These are phyloP conservation scores for Diaphora mendica DNA, from an alignment of 2,888 invertebrate genomes.

Conservation along the genomic window DNA sequence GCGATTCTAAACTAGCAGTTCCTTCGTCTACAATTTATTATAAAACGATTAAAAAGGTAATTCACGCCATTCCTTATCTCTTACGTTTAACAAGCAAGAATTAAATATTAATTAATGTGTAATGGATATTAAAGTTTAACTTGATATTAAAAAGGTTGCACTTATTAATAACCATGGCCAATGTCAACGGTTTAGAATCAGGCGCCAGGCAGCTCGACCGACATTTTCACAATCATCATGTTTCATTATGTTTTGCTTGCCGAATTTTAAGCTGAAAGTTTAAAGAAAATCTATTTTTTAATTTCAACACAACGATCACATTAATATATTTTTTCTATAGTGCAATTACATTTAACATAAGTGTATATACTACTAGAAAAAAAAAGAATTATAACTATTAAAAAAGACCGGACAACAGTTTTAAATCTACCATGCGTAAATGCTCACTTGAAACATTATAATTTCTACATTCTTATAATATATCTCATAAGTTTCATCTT, in stretches of 20 bases:
- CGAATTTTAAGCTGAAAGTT: conserved; percentile 14
- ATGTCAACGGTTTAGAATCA: conserved; percentile 13
- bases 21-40: conserved; percentile 34
- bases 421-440: conserved; percentile 27
- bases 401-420: conserved; percentile 10
- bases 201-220: conserved; percentile 12
- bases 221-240: conserved; percentile 12
- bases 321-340: conserved; percentile 7
- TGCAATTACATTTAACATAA: not conserved
- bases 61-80: conserved; percentile 31
- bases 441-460: conserved; percentile 38
- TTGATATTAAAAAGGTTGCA: conserved; percentile 20
- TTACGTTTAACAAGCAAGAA: conserved; percentile 38
- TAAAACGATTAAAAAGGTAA: conserved; percentile 32
- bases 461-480: conserved; percentile 60
- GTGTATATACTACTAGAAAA: conserved; percentile 2
- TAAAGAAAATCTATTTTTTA: conserved; percentile 14
- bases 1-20: conserved; percentile 39
- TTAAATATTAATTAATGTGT: conserved; percentile 26
- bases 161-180: conserved; percentile 15
- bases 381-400: conserved; percentile 5
- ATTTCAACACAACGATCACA: conserved; percentile 1
- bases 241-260: conserved; percentile 9
- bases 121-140: conserved; percentile 15
- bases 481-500: conserved; percentile 72